Evolutionary conservation across 2,888 invertebrate species (phyloP).

Genomic region (Drosophila cognata): DNA sequence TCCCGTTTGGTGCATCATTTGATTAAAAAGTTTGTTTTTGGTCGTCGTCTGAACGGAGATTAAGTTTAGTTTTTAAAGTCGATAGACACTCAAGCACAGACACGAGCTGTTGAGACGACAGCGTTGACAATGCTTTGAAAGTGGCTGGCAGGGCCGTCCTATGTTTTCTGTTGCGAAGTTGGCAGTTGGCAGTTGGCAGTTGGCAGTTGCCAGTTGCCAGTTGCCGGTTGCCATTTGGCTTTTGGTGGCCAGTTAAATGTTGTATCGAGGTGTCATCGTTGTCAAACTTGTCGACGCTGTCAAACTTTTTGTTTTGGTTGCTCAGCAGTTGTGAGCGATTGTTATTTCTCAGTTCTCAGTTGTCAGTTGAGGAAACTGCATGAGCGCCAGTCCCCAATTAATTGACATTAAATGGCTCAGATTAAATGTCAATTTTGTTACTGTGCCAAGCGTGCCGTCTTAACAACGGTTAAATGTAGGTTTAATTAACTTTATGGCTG

Average conservation of each 20-base stretch:
- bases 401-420: conserved; percentile 27
- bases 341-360: not conserved
- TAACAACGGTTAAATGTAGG: conserved; percentile 21
- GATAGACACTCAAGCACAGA: conserved; percentile 29
- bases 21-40: conserved; percentile 58
- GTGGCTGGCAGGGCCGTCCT: not conserved
- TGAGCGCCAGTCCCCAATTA: conserved; percentile 13
- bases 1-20: conserved; percentile 44
- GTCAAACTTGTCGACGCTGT: conserved; percentile 37
- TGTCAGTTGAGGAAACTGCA: not conserved
- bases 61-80: conserved; percentile 39
- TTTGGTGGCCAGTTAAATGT: conserved; percentile 23
- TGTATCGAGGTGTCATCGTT: conserved; percentile 29
- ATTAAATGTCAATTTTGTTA: conserved; percentile 24
- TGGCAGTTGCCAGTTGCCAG: not conserved
- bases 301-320: conserved; percentile 17
- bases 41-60: conserved; percentile 3
- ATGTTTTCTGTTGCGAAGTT: conserved; percentile 10
- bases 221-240: conserved; percentile 2
- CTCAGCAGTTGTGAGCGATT: conserved; percentile 20
- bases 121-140: conserved; percentile 26
- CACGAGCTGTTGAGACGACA: conserved; percentile 22
- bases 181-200: not conserved
- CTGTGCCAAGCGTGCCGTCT: not conserved
- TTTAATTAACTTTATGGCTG: conserved; percentile 54